phyloP scores from a whole-genome alignment of 2,113 vertebrate species.

The Halichoeres trimaculatus region DNA sequence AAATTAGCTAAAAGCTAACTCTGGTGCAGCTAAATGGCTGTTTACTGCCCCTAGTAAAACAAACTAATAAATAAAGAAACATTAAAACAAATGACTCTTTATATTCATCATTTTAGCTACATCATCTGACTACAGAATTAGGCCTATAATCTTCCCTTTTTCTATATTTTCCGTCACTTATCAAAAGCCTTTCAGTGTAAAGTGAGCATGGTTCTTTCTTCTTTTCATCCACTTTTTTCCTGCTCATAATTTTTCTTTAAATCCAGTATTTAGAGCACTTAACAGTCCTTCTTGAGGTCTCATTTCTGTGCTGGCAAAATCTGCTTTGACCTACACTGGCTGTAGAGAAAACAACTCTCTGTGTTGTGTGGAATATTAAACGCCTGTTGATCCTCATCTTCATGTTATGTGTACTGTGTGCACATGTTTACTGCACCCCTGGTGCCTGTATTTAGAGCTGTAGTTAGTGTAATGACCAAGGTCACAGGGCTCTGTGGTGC shows the following conservation, averaged over 20 bases:
- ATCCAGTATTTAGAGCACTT: neutral
- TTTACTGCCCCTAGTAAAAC: too few species aligned
- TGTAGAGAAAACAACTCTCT: slow-evolving; percentile 30
- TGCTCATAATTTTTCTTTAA: neutral
- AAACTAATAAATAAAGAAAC: too few species aligned
- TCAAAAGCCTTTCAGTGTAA: neutral
- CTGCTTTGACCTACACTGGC: slow-evolving; percentile 40
- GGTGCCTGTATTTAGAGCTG: slow-evolving; percentile 3
- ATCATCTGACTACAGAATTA: neutral
- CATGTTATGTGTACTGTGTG: neutral
- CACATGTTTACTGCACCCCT: slow-evolving; percentile 11
- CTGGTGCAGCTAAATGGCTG: too few species aligned
- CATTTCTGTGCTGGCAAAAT: neutral
- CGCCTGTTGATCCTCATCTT: slow-evolving; percentile 24
- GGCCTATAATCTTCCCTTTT: neutral
- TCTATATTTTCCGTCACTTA: slow-evolving; percentile 9
- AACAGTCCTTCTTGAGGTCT: neutral
- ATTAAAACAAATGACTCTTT: too few species aligned
- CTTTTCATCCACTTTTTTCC: neutral
- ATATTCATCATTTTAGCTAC: neutral
- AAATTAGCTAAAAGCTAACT: too few species aligned
- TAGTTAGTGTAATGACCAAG: slow-evolving; percentile 13
- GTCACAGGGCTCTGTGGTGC: slow-evolving; percentile 19
- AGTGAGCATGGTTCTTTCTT: neutral
- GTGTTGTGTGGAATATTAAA: slow-evolving; percentile 34